Evolutionary conservation across 2,888 invertebrate species (phyloP).

Genomic region (Crepidodera aurea): DNA sequence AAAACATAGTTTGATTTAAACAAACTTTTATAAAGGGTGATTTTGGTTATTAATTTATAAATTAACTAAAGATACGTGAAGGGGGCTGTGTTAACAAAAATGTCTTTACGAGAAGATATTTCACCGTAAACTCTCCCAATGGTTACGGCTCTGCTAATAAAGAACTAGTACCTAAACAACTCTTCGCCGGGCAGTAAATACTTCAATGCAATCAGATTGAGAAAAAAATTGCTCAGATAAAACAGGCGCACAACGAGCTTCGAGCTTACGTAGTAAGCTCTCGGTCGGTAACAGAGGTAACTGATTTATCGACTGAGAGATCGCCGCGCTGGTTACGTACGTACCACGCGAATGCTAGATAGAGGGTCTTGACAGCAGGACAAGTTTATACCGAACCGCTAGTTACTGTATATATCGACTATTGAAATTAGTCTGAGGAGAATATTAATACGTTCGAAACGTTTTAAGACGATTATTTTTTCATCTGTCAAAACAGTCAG

Average conservation of each 20-base stretch:
- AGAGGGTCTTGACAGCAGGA: slow-evolving; percentile 47
- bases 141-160: slow-evolving; percentile 16
- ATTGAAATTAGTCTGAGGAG: too few relatives aligned
- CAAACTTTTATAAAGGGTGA: too few relatives aligned
- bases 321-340: slow-evolving; percentile 22
- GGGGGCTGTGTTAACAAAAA: too few relatives aligned
- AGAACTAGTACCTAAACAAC: slow-evolving; percentile 33
- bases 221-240: slow-evolving; percentile 47
- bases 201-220: slow-evolving; percentile 46
- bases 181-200: slow-evolving; percentile 44
- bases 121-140: too few relatives aligned
- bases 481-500: too few relatives aligned
- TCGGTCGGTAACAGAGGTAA: slow-evolving; percentile 35
- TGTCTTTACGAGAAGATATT: too few relatives aligned
- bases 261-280: slow-evolving; percentile 34
- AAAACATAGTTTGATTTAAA: too few relatives aligned
- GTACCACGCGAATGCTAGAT: slow-evolving; percentile 43
- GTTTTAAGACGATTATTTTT: too few relatives aligned
- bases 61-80: too few relatives aligned
- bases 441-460: too few relatives aligned
- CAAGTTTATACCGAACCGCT: slow-evolving; percentile 54
- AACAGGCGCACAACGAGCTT: slow-evolving; percentile 38
- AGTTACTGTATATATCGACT: too few relatives aligned
- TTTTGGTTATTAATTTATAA: too few relatives aligned
- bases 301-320: slow-evolving; percentile 45